Base-by-base conservation (phyloP, 2,888 invertebrate genomes). In the Cephus pygmeus region DNA sequence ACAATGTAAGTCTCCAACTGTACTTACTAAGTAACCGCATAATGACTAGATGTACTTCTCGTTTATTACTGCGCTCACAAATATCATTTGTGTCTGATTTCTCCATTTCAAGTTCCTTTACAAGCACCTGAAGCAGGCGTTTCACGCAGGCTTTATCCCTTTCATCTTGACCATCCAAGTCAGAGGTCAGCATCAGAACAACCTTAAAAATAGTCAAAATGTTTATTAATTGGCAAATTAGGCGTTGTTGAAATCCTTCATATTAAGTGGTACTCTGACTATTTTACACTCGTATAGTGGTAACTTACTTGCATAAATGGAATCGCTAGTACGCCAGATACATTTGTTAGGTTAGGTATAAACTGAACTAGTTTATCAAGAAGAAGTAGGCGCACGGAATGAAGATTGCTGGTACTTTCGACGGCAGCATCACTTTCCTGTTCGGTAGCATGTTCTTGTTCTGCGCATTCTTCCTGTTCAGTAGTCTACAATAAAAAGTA, bases 21-120 rank as follows among this genome's bases (percentile, higher is more conserved):
- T 79, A 94, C 94, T 94, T 92, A 94, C 98, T 97, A 74, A 98
- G 93, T 40, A 98, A 93, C 79, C 98, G 94, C 94, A 98, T 96
- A 79, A 98, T 94, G 56, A 98, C 95, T 12, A 98, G 93, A 89
- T 97, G 97, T 79, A 98, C 95, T 92, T 98, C 98, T 80, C 96
- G 93, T 81, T 95, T 94, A 80, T 96, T 94, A 36, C 94, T 96
- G 75, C 98, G 94, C 76, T 94, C 93, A 83, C 94, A 93, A 80
- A 94, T 92, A 75, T 93, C 92, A 15, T 87, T 91, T 34, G 92
- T 91, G 81, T 94, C 93, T 12, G 94, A 93, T 79, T 92, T 93
- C 75, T 93, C 94, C 89, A 96, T 95, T 86, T 95, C 94, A 69
- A 97, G 91, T 87, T 96, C 96, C 1, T 93, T 93, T 0, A 97